Conservation (phyloP, 2,113 vertebrate species). For the Loxodonta africana region DNA sequence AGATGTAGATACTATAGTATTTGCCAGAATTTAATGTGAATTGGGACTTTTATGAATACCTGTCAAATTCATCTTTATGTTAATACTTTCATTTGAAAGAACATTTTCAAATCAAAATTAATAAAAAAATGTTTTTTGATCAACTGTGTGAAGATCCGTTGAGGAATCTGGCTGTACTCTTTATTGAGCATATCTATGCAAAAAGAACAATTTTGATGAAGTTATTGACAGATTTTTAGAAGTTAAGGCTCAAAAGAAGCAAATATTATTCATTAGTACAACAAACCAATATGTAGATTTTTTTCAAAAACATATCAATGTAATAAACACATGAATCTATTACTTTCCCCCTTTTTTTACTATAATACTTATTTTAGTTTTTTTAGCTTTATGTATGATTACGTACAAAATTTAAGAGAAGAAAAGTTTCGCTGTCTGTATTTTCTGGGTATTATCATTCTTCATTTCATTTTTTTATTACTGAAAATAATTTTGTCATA, state of each 20-base stretch:
- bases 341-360: not conserved
- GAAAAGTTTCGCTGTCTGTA: not conserved
- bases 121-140: not conserved
- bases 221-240: not conserved
- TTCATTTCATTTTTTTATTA: constrained; percentile 20
- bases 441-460: not conserved
- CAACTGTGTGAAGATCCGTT: not conserved
- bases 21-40: constrained; percentile 22
- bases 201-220: constrained; percentile 43
- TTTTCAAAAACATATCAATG: not conserved
- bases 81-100: not conserved
- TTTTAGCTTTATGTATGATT: not conserved
- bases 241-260: not conserved
- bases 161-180: not conserved
- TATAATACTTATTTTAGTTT: not conserved
- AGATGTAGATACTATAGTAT: not conserved
- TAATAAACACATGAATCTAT: not conserved
- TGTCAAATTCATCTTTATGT: not conserved
- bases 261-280: not conserved
- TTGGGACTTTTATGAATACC: constrained; percentile 1
- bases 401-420: not conserved
- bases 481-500: not conserved
- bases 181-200: not conserved
- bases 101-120: constrained; percentile 37
- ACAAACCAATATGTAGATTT: not conserved